Evolutionary conservation across 2,113 vertebrate species (phyloP).

Genomic region (Callocephalon fimbriatum): DNA sequence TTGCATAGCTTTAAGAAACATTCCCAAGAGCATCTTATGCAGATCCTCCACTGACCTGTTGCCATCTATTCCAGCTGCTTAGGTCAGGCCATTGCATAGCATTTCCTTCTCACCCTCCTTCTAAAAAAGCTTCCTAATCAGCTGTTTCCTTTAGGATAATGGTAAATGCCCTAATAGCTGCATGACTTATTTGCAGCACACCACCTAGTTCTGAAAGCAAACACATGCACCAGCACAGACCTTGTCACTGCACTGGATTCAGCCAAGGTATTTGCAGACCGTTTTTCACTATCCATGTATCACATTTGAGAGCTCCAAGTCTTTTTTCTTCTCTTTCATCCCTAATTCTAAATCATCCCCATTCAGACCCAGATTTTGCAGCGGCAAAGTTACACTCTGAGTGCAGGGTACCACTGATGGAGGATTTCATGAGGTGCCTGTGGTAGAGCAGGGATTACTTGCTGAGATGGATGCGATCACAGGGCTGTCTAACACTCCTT

Average conservation of each 20-base stretch:
- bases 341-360: neutral
- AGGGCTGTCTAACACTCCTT: neutral
- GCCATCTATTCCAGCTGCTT: neutral
- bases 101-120: neutral
- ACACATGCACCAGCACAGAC: neutral
- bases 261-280: neutral
- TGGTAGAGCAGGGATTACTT: neutral
- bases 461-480: accelerated
- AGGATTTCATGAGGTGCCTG: neutral
- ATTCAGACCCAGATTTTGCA: neutral
- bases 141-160: neutral
- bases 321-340: accelerated
- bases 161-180: neutral
- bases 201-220: neutral
- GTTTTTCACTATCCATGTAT: neutral
- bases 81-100: neutral
- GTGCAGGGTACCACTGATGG: neutral
- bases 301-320: neutral
- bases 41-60: neutral
- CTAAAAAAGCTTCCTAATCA: neutral
- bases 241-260: neutral
- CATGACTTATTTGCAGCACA: neutral
- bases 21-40: neutral
- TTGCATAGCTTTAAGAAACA: neutral
- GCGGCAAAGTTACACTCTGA: neutral